Conservation (phyloP, 2,113 vertebrate species). For the Tragelaphus imberbis region DNA sequence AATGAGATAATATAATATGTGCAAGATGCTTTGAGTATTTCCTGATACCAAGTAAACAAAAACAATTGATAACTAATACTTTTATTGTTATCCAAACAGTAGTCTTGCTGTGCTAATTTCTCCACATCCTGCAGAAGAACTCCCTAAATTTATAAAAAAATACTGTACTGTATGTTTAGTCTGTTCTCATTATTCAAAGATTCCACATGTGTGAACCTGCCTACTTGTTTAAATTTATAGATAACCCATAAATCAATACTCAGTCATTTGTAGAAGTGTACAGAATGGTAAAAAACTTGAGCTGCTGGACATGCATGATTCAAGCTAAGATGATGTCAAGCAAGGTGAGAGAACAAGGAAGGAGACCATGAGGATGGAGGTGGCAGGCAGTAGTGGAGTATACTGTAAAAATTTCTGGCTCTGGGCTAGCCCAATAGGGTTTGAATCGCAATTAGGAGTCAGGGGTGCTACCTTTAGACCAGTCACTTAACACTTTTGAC, state of each 20-base stretch:
- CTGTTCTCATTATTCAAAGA: not conserved
- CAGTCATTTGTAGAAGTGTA: not conserved
- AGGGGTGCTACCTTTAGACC: not conserved
- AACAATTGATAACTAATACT: not conserved
- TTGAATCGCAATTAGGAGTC: not conserved
- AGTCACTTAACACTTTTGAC: not conserved
- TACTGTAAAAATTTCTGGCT: not conserved
- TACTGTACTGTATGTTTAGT: not conserved
- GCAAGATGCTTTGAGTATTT: not conserved
- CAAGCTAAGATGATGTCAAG: not conserved
- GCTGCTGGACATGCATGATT: not conserved
- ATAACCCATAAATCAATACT: not conserved
- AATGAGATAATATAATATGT: not conserved
- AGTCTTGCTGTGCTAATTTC: not conserved
- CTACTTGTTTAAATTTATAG: not conserved
- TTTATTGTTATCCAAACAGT: conserved; percentile 8
- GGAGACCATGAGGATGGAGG: not conserved
- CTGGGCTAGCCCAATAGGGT: not conserved
- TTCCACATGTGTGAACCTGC: not conserved
- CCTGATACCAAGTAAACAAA: not conserved
- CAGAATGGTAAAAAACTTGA: not conserved
- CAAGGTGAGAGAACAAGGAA: not conserved
- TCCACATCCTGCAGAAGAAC: not conserved
- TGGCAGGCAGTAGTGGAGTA: not conserved
- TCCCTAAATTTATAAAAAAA: not conserved